Conservation (phyloP, 2,113 vertebrate species). For the Aleadryas rufinucha region DNA sequence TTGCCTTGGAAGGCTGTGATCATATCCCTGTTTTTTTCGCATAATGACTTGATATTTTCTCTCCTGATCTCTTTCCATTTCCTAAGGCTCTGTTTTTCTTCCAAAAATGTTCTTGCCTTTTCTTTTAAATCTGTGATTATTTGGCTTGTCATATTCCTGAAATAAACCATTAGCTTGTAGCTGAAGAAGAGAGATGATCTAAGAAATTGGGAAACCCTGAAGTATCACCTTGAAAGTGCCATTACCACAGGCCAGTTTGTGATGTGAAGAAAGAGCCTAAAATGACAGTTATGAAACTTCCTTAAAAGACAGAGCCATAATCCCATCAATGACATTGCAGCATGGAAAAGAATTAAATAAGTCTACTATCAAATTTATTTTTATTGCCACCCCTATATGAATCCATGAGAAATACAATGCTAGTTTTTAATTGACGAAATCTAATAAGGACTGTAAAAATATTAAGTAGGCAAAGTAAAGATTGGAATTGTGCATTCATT, state of each 20-base stretch:
- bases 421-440: neutral
- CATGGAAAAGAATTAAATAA: neutral
- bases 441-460: neutral
- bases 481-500: neutral
- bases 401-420: neutral
- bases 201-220: neutral
- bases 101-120: neutral
- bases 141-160: neutral
- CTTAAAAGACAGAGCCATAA: neutral
- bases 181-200: neutral
- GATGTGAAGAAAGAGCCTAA: neutral
- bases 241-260: neutral
- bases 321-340: neutral
- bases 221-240: neutral
- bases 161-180: neutral
- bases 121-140: neutral
- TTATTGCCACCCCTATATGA: neutral
- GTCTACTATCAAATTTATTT: neutral
- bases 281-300: neutral
- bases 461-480: neutral
- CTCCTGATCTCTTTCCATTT: neutral
- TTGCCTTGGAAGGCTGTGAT: neutral
- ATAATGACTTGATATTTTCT: neutral
- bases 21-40: neutral
- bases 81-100: neutral